A percentile compares a stretch with the other conserved stretches of the same genome.
Evolutionary conservation across 2,888 invertebrate species (phyloP).

Genomic region (Heliconius ismenius): DNA sequence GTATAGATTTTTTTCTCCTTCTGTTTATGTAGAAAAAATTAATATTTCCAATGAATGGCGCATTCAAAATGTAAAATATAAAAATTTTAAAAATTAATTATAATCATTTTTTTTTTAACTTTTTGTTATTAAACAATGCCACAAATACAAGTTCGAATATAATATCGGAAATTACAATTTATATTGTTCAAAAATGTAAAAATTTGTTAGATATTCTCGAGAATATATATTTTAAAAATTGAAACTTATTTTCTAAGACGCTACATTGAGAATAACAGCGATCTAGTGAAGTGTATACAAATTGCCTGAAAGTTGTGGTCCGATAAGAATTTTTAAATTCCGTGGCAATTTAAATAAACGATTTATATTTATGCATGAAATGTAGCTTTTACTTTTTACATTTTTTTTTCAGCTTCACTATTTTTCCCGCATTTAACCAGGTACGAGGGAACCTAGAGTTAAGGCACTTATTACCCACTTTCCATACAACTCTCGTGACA

Average conservation of each 20-base stretch:
- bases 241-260: conserved; percentile 8
- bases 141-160: not conserved
- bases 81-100: too few species aligned
- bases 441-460: not conserved
- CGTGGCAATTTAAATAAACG: not conserved
- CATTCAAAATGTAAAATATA: too few species aligned
- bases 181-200: not conserved
- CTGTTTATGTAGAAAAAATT: too few species aligned
- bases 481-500: too few species aligned
- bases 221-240: conserved; percentile 12
- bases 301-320: not conserved
- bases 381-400: not conserved
- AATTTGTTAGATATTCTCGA: not conserved
- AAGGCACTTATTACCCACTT: too few species aligned
- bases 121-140: too few species aligned
- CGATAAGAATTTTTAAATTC: conserved; percentile 7
- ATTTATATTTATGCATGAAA: not conserved
- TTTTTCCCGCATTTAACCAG: not conserved
- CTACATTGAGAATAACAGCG: conserved; percentile 4
- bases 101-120: too few species aligned
- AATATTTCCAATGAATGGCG: too few species aligned
- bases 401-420: too few species aligned
- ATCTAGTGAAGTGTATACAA: conserved; percentile 9
- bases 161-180: conserved; percentile 8
- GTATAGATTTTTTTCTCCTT: too few species aligned